Percentiles rank a stretch among this genome's conserved stretches.
These are phyloP conservation scores for Scelioninae gen. 2 DNA, from an alignment of 2,888 invertebrate genomes.

Conservation along the genomic window DNA sequence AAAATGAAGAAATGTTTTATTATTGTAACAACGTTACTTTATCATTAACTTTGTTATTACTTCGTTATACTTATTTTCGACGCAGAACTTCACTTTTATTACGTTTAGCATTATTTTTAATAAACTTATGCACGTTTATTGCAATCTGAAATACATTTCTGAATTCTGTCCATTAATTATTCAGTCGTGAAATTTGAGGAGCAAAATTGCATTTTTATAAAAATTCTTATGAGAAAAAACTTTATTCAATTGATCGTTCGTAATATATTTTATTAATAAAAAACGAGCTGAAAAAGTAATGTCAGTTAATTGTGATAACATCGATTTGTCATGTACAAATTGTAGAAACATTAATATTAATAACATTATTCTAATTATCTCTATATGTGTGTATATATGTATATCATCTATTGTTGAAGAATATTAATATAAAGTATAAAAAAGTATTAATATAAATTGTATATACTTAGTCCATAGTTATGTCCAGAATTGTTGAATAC, in stretches of 20 bases:
- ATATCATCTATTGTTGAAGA: constrained; percentile 9
- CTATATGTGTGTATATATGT: constrained; percentile 13
- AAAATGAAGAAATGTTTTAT: background rate
- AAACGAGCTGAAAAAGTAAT: constrained; percentile 6
- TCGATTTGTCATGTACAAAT: constrained; percentile 16
- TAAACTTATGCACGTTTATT: too few relatives aligned
- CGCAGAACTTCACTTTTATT: too few relatives aligned
- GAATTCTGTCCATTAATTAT: background rate
- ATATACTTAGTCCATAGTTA: constrained; percentile 27
- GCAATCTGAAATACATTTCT: background rate
- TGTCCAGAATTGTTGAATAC: constrained; percentile 9
- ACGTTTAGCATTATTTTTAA: too few relatives aligned
- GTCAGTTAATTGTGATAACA: constrained; percentile 17
- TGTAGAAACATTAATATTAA: constrained; percentile 23
- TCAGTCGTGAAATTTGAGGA: background rate
- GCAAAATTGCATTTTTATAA: too few relatives aligned
- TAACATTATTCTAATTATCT: too few relatives aligned
- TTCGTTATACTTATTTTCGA: too few relatives aligned
- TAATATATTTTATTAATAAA: background rate
- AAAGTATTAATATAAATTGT: constrained; percentile 9
- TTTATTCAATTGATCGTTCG: background rate
- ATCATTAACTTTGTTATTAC: background rate
- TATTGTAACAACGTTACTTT: background rate
- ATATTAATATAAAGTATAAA: constrained; percentile 15
- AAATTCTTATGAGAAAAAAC: background rate